Base-by-base conservation (phyloP, 2,888 invertebrate genomes). In the Metalampra italica region DNA sequence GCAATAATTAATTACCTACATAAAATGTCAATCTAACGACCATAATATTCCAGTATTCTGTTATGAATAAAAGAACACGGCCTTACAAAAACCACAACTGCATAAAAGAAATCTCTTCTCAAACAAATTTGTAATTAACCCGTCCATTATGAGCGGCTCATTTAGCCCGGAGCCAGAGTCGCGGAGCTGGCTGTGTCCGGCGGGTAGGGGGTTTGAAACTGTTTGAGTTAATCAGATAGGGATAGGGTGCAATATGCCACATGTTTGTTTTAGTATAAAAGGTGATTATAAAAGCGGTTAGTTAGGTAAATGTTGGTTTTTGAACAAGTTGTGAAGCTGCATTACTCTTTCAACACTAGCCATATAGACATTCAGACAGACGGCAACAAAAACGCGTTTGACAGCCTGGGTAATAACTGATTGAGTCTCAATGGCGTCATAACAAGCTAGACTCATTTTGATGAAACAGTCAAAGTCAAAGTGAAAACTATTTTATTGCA, bases 191-290 rank as follows among this genome's bases (percentile, higher is more conserved):
- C 34, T 34, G 34, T 34, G 8, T 47, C 51, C 22, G 22, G 22
- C 22, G 22, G 22, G 5, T 5, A 36, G 56, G 53, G 60, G 64
- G 62, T 66, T 68, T 70, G 69, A 70, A 66, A 66, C 66, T 46
- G 82, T 83, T 82, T 81, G 82, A 69, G 69, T 66, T 85, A 85
- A 84, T 84, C 83, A 78, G 82, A 82, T 84, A 83, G 72, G 74
- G 82, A 82, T 85, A 83, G 72, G 74, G 68, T 66, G 52, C 54
- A 85, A 84, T 84, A 83, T 84, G 83, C 69, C 75, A 64, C 76
- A 69, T 84, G 84, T 82, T 83, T 80, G 73, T 56, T 58, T 54
- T 54, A 38, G 40, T 13, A 46, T 32, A 32, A 46, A 46, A 46
- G 46, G 15, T 39, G 29, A 46, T 45, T 37, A 42, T 30, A 13